Conservation (phyloP, 2,113 vertebrate genomes). For the Ellobius talpinus region DNA sequence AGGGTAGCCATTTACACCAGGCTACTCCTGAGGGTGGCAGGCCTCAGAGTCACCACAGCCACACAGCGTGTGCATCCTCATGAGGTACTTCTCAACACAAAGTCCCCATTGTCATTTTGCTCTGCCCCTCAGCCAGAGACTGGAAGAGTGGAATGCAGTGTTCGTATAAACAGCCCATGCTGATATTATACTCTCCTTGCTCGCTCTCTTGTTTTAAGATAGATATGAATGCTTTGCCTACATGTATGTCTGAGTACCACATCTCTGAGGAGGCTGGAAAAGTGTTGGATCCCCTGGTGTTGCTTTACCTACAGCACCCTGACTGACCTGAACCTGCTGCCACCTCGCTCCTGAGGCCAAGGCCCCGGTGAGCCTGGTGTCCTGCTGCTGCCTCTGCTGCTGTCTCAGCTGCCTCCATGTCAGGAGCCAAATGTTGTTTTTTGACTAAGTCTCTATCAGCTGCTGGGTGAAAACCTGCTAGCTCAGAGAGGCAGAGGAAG, state of each 20-base stretch:
- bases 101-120: too few relatives aligned
- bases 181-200: not conserved
- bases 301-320: not conserved
- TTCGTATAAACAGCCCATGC: not conserved
- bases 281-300: not conserved
- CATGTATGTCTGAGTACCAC: not conserved
- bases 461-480: not conserved
- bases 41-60: not conserved
- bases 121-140: not conserved
- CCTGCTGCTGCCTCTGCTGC: not conserved
- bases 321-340: not conserved
- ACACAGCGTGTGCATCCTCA: not conserved
- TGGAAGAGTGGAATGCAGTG: not conserved
- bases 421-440: not conserved
- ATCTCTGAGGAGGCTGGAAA: not conserved
- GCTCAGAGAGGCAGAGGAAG: not conserved
- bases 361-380: not conserved
- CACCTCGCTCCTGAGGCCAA: not conserved
- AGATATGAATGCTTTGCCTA: not conserved
- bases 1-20: too few relatives aligned
- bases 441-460: not conserved
- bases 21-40: not conserved
- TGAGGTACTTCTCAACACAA: too few relatives aligned
- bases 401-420: not conserved
- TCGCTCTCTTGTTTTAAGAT: not conserved